Conservation (phyloP, 1,140 invertebrate genomes). For the Megalonaias nervosa region DNA sequence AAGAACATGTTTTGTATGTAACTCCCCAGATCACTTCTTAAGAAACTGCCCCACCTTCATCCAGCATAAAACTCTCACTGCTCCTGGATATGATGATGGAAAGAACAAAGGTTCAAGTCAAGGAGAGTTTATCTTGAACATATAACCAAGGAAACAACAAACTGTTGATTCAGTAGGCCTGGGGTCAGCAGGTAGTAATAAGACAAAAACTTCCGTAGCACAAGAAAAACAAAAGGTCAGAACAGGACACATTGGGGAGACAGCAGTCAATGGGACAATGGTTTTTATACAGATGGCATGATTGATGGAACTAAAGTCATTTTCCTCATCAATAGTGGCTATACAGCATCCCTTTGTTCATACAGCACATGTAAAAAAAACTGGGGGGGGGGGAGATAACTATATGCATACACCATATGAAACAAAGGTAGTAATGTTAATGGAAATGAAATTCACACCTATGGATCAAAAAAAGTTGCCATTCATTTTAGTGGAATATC, state of each 20-base stretch:
- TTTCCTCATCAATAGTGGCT: conserved; percentile 18
- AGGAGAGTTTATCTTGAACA: too few species aligned
- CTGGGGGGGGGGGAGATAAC: not conserved
- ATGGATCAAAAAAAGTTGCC: not conserved
- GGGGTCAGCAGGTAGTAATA: not conserved
- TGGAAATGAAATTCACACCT: not conserved
- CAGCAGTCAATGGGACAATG: conserved; percentile 2
- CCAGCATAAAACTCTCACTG: not conserved
- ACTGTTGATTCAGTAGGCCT: conserved; percentile 12
- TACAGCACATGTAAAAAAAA: not conserved
- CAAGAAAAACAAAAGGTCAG: not conserved
- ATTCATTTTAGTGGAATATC: not conserved
- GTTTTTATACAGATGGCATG: conserved; percentile 8
- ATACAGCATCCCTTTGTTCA: conserved; percentile 3
- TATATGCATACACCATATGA: not conserved
- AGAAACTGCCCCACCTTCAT: not conserved
- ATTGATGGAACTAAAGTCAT: not conserved
- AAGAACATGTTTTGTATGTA: conserved; percentile 9
- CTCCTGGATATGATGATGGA: not conserved
- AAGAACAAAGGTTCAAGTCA: not conserved
- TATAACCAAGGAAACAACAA: conserved; percentile 20
- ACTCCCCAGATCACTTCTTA: conserved; percentile 14
- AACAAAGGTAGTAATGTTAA: conserved; percentile 6
- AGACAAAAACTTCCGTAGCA: not conserved
- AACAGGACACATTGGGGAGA: not conserved